Evolutionary conservation across 2,113 vertebrate genomes (phyloP).

Genomic region (Lichenostomus cassidix): DNA sequence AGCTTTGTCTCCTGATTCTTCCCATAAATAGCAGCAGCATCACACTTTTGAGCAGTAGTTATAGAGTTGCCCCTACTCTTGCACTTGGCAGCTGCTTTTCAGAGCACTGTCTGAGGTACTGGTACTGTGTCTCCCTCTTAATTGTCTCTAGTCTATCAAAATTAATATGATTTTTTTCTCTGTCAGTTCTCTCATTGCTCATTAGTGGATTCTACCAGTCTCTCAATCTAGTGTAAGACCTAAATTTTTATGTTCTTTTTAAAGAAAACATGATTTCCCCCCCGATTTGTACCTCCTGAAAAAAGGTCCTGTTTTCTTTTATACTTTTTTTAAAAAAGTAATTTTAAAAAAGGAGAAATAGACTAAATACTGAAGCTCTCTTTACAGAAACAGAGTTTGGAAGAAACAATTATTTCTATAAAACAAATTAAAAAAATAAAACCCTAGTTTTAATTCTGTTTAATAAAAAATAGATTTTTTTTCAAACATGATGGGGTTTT

Average conservation of each 20-base stretch:
- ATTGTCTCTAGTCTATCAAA: background rate
- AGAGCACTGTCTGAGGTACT: background rate
- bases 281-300: background rate
- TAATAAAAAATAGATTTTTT: background rate
- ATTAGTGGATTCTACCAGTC: background rate
- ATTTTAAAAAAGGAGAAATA: background rate
- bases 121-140: background rate
- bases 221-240: background rate
- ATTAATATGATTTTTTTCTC: accelerated
- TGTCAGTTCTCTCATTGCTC: background rate
- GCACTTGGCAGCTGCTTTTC: background rate
- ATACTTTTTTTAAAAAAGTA: slow-evolving; percentile 26
- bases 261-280: background rate
- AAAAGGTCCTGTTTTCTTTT: slow-evolving; percentile 18
- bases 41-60: background rate
- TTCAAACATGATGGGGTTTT: background rate
- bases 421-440: background rate
- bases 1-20: background rate
- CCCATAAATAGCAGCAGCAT: background rate
- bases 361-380: background rate
- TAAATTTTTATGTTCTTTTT: background rate
- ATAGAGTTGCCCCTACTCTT: background rate
- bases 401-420: background rate
- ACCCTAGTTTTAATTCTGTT: background rate
- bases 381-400: background rate